A percentile compares a stretch with the other conserved stretches of the same genome.
Conservation (phyloP, 2,888 invertebrate species). For the Reticulitermes lucifugus region DNA sequence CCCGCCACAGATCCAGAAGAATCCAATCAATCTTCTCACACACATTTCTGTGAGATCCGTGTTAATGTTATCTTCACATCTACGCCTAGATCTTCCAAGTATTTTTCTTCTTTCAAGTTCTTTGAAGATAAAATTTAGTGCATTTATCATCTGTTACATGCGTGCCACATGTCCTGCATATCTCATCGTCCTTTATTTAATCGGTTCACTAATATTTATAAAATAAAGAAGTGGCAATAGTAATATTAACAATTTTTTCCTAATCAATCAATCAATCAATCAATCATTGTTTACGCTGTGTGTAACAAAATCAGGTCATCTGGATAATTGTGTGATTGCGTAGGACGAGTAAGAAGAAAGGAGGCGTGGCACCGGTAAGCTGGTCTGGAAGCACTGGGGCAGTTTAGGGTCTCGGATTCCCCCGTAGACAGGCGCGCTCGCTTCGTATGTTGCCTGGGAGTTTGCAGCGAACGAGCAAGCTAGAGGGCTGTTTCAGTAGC, state of each 20-base stretch:
- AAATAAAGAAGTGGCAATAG: too few species aligned
- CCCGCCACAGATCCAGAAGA: too few species aligned
- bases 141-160: too few species aligned
- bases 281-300: neutral
- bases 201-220: too few species aligned
- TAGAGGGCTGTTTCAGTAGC: conserved; percentile 12
- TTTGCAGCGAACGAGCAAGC: neutral
- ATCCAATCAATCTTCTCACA: too few species aligned
- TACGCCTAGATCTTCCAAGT: neutral
- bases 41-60: neutral
- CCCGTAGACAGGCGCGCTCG: conserved; percentile 28
- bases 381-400: neutral
- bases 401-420: neutral
- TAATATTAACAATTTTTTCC: too few species aligned
- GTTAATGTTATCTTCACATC: neutral
- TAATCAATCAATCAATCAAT: too few species aligned
- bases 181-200: too few species aligned
- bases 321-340: neutral
- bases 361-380: conserved; percentile 2
- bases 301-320: neutral
- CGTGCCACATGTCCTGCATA: too few species aligned
- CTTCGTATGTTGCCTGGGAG: conserved; percentile 10
- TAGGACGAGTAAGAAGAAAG: neutral
- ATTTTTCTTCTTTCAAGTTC: neutral
- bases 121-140: too few species aligned